A percentile compares a stretch with the other conserved stretches of the same genome.
Conservation (phyloP, 2,113 vertebrate species). For the Buteo buteo region DNA sequence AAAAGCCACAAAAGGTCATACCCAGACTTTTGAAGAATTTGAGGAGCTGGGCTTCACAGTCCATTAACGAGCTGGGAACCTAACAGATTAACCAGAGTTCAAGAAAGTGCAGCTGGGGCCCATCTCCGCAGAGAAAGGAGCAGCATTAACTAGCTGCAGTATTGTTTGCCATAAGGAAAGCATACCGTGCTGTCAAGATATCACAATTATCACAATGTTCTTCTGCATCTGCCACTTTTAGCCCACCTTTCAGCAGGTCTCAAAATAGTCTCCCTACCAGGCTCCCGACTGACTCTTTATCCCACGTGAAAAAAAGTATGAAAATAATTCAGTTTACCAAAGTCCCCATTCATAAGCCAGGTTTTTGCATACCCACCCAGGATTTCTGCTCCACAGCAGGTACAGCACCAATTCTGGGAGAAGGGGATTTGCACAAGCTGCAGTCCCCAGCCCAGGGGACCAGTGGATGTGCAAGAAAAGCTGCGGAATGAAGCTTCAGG, state of each 20-base stretch:
- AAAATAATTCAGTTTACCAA: neutral
- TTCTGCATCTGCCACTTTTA: neutral
- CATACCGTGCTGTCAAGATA: accelerated
- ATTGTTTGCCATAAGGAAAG: neutral
- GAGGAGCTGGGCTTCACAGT: neutral
- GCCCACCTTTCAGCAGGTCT: neutral
- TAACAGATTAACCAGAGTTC: neutral
- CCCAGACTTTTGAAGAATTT: neutral
- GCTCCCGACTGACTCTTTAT: neutral
- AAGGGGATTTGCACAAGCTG: neutral
- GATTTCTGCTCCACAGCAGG: neutral
- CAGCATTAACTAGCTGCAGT: neutral
- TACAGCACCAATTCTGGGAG: neutral
- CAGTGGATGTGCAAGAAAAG: neutral
- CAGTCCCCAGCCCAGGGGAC: neutral
- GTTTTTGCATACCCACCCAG: neutral
- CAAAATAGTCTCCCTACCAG: neutral
- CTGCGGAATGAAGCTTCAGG: neutral
- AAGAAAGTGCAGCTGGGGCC: neutral
- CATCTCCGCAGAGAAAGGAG: neutral
- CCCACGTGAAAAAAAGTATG: accelerated
- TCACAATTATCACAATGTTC: accelerated
- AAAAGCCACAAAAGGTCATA: conserved; percentile 6
- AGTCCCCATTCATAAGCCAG: neutral
- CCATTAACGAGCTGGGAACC: neutral